Evolutionary conservation across 2,888 invertebrate genomes (phyloP).

Genomic region (Acanthoscelides obtectus): DNA sequence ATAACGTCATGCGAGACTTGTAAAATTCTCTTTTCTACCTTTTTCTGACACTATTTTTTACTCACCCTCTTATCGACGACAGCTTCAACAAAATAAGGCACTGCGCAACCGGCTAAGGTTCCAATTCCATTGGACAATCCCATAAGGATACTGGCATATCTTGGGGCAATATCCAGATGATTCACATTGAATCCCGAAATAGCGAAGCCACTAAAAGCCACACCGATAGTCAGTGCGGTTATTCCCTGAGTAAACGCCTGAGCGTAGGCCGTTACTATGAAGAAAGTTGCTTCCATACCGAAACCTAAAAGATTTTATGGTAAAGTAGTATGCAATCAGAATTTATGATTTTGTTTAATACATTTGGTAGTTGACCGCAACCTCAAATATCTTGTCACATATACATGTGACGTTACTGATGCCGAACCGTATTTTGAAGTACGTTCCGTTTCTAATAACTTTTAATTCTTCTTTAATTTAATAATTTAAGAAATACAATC

Average conservation of each 20-base stretch:
- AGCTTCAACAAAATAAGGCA: constrained; percentile 88
- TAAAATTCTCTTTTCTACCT: no score
- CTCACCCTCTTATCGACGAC: constrained; percentile 72
- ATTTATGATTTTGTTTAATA: no score
- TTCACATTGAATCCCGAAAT: constrained; percentile 99
- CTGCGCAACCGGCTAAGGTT: constrained; percentile 93
- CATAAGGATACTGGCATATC: constrained; percentile 97
- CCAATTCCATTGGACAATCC: constrained; percentile 98
- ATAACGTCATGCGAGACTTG: no score
- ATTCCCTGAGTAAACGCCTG: constrained; percentile 71
- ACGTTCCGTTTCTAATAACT: no score
- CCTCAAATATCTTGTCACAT: no score
- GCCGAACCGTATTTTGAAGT: no score
- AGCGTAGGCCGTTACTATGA: constrained; percentile 91
- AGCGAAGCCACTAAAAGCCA: constrained; percentile 98
- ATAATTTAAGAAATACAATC: no score
- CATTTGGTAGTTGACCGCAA: no score
- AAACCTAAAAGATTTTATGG: constrained; percentile 71
- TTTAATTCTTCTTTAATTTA: no score
- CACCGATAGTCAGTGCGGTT: constrained; percentile 87
- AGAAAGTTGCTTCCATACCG: constrained; percentile 96
- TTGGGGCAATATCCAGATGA: constrained; percentile 93
- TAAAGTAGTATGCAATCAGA: no score
- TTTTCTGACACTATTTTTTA: no score
- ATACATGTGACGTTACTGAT: no score